These are phyloP conservation scores for Scaptomyza pallida DNA, from an alignment of 1,140 invertebrate species.

Conservation along the genomic window DNA sequence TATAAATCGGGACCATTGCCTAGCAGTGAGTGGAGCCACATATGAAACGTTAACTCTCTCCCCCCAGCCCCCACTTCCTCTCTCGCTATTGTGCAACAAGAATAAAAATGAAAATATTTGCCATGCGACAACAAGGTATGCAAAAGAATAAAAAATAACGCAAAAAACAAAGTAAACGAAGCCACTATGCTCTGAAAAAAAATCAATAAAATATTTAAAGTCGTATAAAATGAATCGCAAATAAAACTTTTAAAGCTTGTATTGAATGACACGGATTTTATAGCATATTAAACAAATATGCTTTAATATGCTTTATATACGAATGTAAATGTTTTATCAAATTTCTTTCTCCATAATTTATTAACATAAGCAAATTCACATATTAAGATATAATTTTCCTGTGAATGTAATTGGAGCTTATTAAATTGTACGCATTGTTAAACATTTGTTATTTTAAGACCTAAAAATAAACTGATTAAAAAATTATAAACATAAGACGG, in stretches of 20 bases:
- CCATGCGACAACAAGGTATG: slow-evolving; percentile 18
- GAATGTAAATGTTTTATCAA: too few relatives aligned
- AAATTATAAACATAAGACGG: not conserved
- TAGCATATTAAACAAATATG: too few relatives aligned
- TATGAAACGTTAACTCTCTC: slow-evolving; percentile 49
- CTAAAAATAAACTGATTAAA: not conserved
- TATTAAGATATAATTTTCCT: too few relatives aligned
- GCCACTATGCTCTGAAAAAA: not conserved
- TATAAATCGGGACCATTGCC: slow-evolving; percentile 15
- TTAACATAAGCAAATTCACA: too few relatives aligned
- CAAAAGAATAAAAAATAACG: slow-evolving; percentile 23
- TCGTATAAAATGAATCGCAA: not conserved
- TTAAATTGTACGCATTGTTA: too few relatives aligned
- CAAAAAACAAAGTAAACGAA: slow-evolving; percentile 4
- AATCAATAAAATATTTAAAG: not conserved
- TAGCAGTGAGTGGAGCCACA: slow-evolving; percentile 1
- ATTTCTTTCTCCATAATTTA: too few relatives aligned
- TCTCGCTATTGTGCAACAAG: slow-evolving; percentile 44
- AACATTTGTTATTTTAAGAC: not conserved
- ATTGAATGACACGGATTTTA: too few relatives aligned
- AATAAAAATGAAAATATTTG: slow-evolving; percentile 49
- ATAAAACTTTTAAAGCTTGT: not conserved
- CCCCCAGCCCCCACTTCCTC: too few relatives aligned
- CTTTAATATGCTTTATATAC: too few relatives aligned
- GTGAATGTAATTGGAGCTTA: too few relatives aligned